These are phyloP conservation scores for Orthosia gracilis DNA, from an alignment of 2,888 invertebrate genomes.

Conservation along the genomic window DNA sequence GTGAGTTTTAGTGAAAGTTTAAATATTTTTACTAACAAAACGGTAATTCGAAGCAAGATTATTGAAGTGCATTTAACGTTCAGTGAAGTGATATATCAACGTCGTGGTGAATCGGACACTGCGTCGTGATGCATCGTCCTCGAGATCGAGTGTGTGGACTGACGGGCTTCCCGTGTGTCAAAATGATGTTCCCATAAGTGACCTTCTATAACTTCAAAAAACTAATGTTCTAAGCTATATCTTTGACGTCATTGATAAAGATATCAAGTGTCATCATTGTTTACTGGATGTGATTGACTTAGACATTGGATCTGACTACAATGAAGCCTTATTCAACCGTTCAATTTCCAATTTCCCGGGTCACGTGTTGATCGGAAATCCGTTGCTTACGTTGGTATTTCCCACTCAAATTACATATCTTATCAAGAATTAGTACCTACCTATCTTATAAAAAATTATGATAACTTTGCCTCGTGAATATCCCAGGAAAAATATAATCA, in stretches of 20 bases:
- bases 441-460: background rate
- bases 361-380: constrained; percentile 21
- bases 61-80: constrained; percentile 75
- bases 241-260: constrained; percentile 48
- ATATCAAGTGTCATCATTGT: constrained; percentile 29
- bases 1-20: constrained; percentile 85
- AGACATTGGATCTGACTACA: constrained; percentile 17
- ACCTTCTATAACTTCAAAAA: constrained; percentile 38
- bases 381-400: background rate
- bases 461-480: background rate
- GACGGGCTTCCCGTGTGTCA: constrained; percentile 50
- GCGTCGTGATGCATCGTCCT: constrained; percentile 73
- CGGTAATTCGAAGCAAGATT: constrained; percentile 54
- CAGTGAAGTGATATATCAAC: constrained; percentile 86
- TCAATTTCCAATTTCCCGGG: constrained; percentile 39
- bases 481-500: constrained; percentile 2
- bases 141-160: constrained; percentile 63
- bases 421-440: background rate
- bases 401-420: background rate
- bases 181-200: constrained; percentile 60
- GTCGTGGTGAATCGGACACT: constrained; percentile 69
- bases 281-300: constrained; percentile 19
- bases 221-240: constrained; percentile 5
- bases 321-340: background rate
- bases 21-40: constrained; percentile 75